phyloP scores from a whole-genome alignment of 2,113 vertebrate genomes.

The Lethenteron camtschaticum region DNA sequence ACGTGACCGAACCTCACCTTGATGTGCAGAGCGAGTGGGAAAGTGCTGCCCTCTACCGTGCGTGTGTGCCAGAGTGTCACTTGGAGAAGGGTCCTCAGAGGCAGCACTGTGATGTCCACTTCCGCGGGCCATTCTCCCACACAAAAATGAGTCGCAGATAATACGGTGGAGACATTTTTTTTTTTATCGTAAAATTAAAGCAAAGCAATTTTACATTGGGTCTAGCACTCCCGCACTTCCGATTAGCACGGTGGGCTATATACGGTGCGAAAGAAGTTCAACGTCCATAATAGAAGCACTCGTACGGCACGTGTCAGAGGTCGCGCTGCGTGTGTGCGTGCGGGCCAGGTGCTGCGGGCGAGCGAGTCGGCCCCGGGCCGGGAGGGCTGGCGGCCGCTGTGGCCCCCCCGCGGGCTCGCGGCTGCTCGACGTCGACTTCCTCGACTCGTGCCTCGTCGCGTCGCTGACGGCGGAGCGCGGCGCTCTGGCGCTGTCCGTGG shows the following conservation, averaged over 20 bases:
- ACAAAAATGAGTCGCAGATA: too few relatives aligned
- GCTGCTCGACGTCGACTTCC: conserved; percentile 63
- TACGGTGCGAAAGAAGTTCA: not conserved
- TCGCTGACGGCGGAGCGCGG: conserved; percentile 28
- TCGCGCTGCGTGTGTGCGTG: conserved; percentile 1
- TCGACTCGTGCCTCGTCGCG: conserved; percentile 44
- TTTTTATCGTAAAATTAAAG: not conserved
- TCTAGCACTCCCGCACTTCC: not conserved
- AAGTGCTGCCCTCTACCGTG: too few relatives aligned
- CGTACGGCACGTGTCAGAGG: not conserved
- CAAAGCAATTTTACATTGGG: not conserved
- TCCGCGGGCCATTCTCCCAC: too few relatives aligned
- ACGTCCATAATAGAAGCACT: not conserved
- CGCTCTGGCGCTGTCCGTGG: conserved; percentile 32
- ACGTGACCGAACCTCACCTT: too few relatives aligned
- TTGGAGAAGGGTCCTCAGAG: too few relatives aligned
- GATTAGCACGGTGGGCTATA: not conserved
- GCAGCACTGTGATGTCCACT: too few relatives aligned
- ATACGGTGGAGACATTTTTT: not conserved
- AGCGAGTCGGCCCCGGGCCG: conserved; percentile 28
- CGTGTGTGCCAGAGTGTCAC: too few relatives aligned
- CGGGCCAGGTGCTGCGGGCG: conserved; percentile 40
- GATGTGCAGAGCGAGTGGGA: too few relatives aligned
- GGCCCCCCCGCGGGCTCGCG: conserved; percentile 27
- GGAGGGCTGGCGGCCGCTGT: conserved; percentile 43